Conservation (phyloP, 2,113 vertebrate genomes). For the Apeltes quadracus region DNA sequence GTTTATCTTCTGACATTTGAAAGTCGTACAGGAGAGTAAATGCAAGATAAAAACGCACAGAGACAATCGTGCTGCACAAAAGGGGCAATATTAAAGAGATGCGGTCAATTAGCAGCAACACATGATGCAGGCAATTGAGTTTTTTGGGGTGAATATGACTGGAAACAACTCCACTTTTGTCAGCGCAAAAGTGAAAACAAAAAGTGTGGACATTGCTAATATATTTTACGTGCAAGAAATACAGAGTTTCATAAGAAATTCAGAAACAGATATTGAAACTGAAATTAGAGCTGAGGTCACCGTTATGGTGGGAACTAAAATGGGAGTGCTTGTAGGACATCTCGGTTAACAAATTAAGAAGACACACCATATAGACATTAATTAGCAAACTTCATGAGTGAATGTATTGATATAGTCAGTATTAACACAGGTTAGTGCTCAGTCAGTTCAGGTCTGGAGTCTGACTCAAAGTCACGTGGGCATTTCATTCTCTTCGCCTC, state of each 20-base stretch:
- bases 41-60: background rate
- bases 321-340: background rate
- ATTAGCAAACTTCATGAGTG: too few relatives aligned
- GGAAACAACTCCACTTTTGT: background rate
- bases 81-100: background rate
- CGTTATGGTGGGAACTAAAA: background rate
- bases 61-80: background rate
- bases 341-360: background rate
- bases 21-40: background rate
- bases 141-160: background rate
- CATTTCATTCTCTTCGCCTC: slow-evolving; percentile 2
- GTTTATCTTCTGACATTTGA: background rate
- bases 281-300: background rate
- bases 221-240: background rate
- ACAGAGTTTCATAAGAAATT: background rate
- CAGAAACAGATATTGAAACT: background rate
- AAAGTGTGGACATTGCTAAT: background rate
- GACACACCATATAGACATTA: background rate
- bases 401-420: too few relatives aligned
- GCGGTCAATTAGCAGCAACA: background rate
- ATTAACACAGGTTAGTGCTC: background rate
- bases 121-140: background rate
- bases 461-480: slow-evolving; percentile 11
- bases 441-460: background rate
- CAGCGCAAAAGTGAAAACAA: background rate